phyloP scores from a whole-genome alignment of 1,140 invertebrate species.

The Cyclargus thomasi region DNA sequence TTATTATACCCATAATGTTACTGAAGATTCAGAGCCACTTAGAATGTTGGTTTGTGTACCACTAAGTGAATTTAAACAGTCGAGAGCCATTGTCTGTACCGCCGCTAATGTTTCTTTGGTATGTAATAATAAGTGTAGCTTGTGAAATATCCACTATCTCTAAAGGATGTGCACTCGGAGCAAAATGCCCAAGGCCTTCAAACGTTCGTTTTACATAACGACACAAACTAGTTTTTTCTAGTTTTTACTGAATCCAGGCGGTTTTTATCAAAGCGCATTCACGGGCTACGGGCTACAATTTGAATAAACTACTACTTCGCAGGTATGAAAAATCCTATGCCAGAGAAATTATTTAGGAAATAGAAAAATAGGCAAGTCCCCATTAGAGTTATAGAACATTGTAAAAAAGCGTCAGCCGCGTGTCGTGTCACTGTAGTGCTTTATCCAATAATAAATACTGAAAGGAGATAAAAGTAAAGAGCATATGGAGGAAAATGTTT shows the following conservation, averaged over 20 bases:
- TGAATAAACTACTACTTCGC: no score
- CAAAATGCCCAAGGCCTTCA: background rate
- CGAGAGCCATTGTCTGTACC: background rate
- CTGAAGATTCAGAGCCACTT: background rate
- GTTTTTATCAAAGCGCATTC: background rate
- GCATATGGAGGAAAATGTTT: background rate
- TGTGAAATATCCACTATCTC: background rate
- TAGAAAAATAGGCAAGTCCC: no score
- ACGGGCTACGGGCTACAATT: no score
- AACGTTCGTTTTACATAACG: background rate
- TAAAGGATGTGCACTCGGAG: background rate
- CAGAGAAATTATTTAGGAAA: no score
- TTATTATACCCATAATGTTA: background rate
- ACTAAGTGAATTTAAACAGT: background rate
- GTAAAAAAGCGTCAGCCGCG: no score
- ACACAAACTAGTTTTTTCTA: background rate
- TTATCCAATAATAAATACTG: background rate
- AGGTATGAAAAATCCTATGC: no score
- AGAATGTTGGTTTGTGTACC: background rate
- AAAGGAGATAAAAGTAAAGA: background rate
- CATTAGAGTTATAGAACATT: background rate
- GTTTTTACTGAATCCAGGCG: background rate
- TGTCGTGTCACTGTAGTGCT: no score
- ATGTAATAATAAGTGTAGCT: background rate
- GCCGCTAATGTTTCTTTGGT: background rate